Percentiles rank a stretch among this genome's conserved stretches.
Conservation (phyloP, 2,113 vertebrate species). For the Solenodon paradoxus region DNA sequence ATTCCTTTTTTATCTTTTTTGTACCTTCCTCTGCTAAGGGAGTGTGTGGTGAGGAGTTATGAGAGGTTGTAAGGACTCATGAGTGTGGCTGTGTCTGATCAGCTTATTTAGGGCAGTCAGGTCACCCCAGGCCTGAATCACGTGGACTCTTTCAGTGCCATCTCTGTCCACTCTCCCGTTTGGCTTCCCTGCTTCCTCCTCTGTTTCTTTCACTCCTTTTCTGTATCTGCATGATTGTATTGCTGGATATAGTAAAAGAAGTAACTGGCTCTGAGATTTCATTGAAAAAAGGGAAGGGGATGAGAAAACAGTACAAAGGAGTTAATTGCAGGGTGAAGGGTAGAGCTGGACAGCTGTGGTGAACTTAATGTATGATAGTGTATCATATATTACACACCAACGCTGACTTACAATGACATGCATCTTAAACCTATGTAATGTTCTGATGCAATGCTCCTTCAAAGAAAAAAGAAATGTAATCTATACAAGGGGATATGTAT, state of each 20-base stretch:
- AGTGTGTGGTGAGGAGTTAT: not conserved
- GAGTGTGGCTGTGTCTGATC: too few species aligned
- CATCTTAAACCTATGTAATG: too few species aligned
- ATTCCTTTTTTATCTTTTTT: not conserved
- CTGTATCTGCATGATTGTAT: not conserved
- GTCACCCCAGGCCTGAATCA: not conserved
- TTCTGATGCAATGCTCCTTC: too few species aligned
- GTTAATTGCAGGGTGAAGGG: too few species aligned
- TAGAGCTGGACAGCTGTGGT: too few species aligned
- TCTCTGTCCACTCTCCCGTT: not conserved
- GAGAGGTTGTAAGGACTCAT: not conserved
- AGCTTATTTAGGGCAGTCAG: not conserved
- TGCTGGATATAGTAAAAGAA: not conserved
- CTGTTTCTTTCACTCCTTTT: not conserved
- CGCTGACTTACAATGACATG: too few species aligned
- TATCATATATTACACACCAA: too few species aligned
- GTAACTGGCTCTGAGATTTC: not conserved
- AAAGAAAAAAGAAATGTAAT: too few species aligned
- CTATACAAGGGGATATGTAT: too few species aligned
- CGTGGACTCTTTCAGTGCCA: fast-evolving
- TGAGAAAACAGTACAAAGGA: too few species aligned
- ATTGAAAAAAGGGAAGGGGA: not conserved
- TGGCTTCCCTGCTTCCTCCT: not conserved
- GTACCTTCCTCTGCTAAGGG: not conserved
- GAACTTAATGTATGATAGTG: too few species aligned